A percentile compares a stretch with the other conserved stretches of the same genome.
These are phyloP conservation scores for Macropis europaea DNA, from an alignment of 2,888 invertebrate genomes.

Conservation along the genomic window DNA sequence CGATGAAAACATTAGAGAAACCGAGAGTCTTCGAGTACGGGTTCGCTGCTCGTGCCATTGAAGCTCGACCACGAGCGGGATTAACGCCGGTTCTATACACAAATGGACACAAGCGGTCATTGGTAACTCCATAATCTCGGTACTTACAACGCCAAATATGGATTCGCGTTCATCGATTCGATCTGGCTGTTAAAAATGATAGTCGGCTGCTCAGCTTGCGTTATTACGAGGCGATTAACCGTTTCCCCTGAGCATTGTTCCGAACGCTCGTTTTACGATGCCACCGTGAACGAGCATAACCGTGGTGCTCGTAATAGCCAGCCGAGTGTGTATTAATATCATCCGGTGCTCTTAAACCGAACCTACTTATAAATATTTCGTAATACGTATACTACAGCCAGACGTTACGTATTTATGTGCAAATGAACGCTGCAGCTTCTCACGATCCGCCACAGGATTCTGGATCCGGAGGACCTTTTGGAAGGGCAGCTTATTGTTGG, in stretches of 20 bases:
- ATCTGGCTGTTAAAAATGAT: neutral
- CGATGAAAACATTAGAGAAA: constrained; percentile 1
- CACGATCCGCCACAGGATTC: too few relatives aligned
- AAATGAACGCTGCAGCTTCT: neutral
- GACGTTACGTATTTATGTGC: neutral
- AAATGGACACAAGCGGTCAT: neutral
- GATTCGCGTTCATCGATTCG: neutral
- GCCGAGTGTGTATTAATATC: constrained; percentile 2
- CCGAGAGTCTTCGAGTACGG: neutral
- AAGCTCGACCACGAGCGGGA: too few relatives aligned
- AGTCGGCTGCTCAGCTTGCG: neutral
- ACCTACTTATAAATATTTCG: neutral
- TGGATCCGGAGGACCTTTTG: too few relatives aligned
- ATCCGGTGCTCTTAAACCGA: neutral
- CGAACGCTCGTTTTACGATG: constrained; percentile 17
- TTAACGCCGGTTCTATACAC: neutral
- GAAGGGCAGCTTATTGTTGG: too few relatives aligned
- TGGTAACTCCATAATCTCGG: neutral
- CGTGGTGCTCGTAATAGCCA: neutral
- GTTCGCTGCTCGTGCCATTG: too few relatives aligned
- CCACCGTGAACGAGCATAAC: neutral
- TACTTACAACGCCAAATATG: constrained; percentile 8
- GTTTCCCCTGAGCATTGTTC: constrained; percentile 2
- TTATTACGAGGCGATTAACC: neutral
- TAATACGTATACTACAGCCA: neutral